These are phyloP conservation scores for Bryconaethiops microstoma DNA, from an alignment of 2,797 vertebrate species.

Conservation along the genomic window DNA sequence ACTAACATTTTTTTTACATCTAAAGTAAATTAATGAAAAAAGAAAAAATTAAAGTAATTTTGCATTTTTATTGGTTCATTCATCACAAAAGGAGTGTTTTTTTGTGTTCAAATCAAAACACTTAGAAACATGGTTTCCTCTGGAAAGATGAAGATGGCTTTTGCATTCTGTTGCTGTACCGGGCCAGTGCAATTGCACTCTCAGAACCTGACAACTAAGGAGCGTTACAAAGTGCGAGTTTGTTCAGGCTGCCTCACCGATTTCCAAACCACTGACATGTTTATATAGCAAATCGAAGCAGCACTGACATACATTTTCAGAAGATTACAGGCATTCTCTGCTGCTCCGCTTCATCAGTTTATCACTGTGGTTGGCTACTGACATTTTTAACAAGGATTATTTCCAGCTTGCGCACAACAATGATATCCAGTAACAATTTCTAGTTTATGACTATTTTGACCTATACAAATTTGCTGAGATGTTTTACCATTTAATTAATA, in stretches of 20 bases:
- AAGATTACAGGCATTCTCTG: neutral
- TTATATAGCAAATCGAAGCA: neutral
- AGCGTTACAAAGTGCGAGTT: neutral
- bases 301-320: neutral
- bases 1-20: too few relatives aligned
- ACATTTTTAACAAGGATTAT: conserved; percentile 19
- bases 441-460: conserved; percentile 16
- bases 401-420: neutral
- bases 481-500: conserved; percentile 27
- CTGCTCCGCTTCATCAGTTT: neutral
- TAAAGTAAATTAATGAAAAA: too few relatives aligned
- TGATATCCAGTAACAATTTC: neutral
- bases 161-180: neutral
- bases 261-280: conserved; percentile 2
- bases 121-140: too few relatives aligned
- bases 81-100: too few relatives aligned
- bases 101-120: too few relatives aligned
- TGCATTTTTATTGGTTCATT: too few relatives aligned
- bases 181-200: neutral
- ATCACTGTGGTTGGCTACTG: neutral
- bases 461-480: conserved; percentile 20
- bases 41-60: too few relatives aligned
- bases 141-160: too few relatives aligned
- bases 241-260: neutral
- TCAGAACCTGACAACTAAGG: neutral